A percentile compares a stretch with the other conserved stretches of the same genome.
phyloP scores from a whole-genome alignment of 2,113 vertebrate species.

The Artemisiospiza belli region DNA sequence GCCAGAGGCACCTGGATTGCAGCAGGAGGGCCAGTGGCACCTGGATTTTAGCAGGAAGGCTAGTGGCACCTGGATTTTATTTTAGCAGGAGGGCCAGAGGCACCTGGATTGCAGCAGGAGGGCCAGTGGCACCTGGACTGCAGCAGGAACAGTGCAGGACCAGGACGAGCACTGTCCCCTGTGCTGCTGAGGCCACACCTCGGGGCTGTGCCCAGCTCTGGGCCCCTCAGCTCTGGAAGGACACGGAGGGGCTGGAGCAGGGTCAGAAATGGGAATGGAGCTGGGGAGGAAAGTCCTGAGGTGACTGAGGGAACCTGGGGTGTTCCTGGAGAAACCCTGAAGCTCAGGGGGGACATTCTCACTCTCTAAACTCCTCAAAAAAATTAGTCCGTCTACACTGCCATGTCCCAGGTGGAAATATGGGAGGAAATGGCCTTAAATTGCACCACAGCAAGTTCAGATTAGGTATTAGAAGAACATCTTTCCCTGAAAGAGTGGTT shows the following conservation, averaged over 20 bases:
- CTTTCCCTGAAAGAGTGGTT: background rate
- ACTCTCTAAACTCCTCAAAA: background rate
- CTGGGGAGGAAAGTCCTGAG: background rate
- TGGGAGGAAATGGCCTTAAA: background rate
- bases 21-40: too few relatives aligned
- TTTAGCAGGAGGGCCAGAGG: too few relatives aligned
- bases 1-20: too few relatives aligned
- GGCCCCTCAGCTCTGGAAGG: background rate
- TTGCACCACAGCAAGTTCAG: background rate
- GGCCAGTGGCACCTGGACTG: too few relatives aligned
- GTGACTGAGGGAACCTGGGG: background rate
- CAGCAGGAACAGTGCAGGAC: background rate
- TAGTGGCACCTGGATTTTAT: background rate
- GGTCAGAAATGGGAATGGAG: fast-evolving
- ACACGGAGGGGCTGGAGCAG: background rate
- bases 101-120: background rate
- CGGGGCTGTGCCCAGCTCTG: background rate
- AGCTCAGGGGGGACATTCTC: background rate
- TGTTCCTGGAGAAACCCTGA: background rate
- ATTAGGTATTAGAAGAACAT: background rate
- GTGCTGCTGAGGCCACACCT: background rate
- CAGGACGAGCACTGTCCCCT: too few relatives aligned
- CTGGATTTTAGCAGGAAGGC: background rate
- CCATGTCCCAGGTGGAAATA: background rate
- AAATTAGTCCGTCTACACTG: background rate